Evolutionary conservation across 2,888 invertebrate genomes (phyloP).

Genomic region (Fragum fragum): DNA sequence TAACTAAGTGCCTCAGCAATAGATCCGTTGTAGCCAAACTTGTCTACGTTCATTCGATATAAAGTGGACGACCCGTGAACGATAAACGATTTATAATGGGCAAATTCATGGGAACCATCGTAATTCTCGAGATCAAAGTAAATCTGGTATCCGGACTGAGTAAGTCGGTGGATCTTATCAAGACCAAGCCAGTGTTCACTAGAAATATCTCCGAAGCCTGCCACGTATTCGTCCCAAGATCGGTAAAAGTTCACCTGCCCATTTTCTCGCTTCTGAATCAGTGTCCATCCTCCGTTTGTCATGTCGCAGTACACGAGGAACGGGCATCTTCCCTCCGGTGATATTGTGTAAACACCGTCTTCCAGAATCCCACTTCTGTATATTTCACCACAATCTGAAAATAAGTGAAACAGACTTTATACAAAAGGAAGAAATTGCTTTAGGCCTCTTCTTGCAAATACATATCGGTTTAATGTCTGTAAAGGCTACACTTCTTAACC

Average conservation of each 20-base stretch:
- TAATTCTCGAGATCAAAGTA: constrained; percentile 48
- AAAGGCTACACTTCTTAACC: too few species aligned
- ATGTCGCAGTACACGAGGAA: constrained; percentile 57
- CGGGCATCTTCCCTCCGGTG: constrained; percentile 52
- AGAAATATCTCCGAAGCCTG: constrained; percentile 47
- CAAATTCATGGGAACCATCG: constrained; percentile 39
- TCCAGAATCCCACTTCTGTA: constrained; percentile 21
- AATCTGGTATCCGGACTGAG: constrained; percentile 42
- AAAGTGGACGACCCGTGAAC: constrained; percentile 50
- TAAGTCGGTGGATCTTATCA: constrained; percentile 54
- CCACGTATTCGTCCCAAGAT: constrained; percentile 51
- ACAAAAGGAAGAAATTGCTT: too few species aligned
- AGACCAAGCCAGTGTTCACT: constrained; percentile 53
- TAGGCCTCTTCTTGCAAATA: too few species aligned
- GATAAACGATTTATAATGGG: constrained; percentile 49
- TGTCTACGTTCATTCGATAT: constrained; percentile 54
- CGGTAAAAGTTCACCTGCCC: constrained; percentile 46
- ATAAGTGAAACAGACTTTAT: too few species aligned
- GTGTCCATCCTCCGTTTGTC: constrained; percentile 47
- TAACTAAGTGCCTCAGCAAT: constrained; percentile 32
- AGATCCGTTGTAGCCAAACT: constrained; percentile 87
- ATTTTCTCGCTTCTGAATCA: constrained; percentile 44
- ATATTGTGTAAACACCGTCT: constrained; percentile 40
- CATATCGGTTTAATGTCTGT: too few species aligned
- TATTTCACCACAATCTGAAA: constrained; percentile 49